phyloP scores from a whole-genome alignment of 37 sponge, comb jelly and placozoan species.

The Cliona cf. orientalis region DNA sequence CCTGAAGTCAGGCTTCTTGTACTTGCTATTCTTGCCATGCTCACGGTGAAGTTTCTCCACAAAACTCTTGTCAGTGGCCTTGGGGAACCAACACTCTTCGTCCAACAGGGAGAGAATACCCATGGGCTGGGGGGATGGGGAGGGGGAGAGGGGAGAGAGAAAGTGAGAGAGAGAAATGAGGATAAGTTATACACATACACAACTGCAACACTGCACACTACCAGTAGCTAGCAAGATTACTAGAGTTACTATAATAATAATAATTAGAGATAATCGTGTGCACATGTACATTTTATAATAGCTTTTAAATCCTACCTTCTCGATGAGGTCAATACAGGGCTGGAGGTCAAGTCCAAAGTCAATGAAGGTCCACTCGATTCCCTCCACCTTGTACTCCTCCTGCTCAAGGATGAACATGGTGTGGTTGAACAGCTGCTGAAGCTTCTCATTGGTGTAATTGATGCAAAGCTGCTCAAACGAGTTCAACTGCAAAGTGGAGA shows the following conservation, averaged over 20 bases:
- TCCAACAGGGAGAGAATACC: constrained; percentile 96
- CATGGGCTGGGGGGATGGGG: constrained; percentile 75
- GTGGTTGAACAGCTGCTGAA: constrained; percentile 99
- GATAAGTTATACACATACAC: not conserved
- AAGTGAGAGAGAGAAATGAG: not conserved
- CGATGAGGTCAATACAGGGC: constrained; percentile 98
- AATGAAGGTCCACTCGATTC: constrained; percentile 99
- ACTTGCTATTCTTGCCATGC: constrained; percentile 75
- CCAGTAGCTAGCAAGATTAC: not conserved
- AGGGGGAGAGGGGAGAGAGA: not conserved
- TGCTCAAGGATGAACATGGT: constrained; percentile 99
- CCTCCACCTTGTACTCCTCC: constrained; percentile 98
- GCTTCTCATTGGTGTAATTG: constrained; percentile 99
- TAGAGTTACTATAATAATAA: not conserved
- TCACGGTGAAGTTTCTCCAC: constrained; percentile 90
- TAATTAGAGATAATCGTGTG: not conserved
- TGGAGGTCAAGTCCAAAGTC: constrained; percentile 99
- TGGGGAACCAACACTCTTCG: constrained; percentile 99
- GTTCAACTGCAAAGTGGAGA: constrained; percentile 78
- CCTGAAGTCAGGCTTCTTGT: constrained; percentile 94
- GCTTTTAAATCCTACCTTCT: constrained; percentile 71
- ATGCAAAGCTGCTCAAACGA: constrained; percentile 99
- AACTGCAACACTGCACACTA: not conserved
- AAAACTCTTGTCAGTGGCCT: constrained; percentile 95
- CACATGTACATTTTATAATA: not conserved